Base-by-base conservation (phyloP, 2,113 vertebrate genomes). In the Lophotis ruficrista region DNA sequence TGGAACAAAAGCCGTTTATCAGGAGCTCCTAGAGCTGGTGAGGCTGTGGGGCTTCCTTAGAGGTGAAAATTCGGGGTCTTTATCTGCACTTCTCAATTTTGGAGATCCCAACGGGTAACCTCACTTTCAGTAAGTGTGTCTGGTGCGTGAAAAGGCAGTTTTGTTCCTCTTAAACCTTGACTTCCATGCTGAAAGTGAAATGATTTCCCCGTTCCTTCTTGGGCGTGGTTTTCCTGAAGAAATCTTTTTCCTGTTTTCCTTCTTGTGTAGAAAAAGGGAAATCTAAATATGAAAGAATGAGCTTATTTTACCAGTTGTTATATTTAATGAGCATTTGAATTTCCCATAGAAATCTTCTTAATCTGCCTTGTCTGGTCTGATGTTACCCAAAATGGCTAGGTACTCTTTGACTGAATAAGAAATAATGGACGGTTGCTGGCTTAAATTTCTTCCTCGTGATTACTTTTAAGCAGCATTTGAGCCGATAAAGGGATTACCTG, bases 371-470 rank as follows among this genome's bases (percentile, higher is more conserved):
- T 16, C 19, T 27, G 5, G 38, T 35, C 18, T n/a, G 48, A 14
- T 9, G 31, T 35, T 43, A 2, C 2, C 18, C 0, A 5, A 38
- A 43, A 7, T 13, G 28, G 14, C 18, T 12, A 8, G 30, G 3
- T 33, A 2, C 22, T 33, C 22, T 56, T 65, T 48, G 60, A 22
- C 56, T 7, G 57, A 38, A 6, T 12, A 8, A 22, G 43, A 41
- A 53, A 30, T 38, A 47, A 35, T 5, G 30, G 38, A 1, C 31
- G 51, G 10, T 17, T 41, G 51, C 53, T 54, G 65, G 51, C 79
- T 79, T 54, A 9, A 6, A 72, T 54, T 77, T 47, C 53, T 45
- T 37, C 23, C 65, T 61, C 12, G 35, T 17, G 9, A 12, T 48
- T 66, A 53, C n/a, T 31, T 83, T 35, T 41, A 58, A 60, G 65